Percentiles rank a stretch among this genome's conserved stretches.
Evolutionary conservation across 2,888 invertebrate genomes (phyloP).

Genomic region (Achlya flavicornis): DNA sequence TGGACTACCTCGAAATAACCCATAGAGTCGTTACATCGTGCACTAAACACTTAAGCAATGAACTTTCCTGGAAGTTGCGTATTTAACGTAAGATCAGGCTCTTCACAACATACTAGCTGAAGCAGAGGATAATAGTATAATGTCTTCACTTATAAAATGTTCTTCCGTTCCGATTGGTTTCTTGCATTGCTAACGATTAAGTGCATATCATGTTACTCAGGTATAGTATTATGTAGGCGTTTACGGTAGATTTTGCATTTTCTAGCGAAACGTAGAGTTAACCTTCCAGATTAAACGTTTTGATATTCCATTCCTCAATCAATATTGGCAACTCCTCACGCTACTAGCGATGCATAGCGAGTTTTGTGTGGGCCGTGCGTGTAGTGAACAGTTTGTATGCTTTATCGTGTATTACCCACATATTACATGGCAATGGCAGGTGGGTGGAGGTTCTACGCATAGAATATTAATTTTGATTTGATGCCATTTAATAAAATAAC

Average conservation of each 20-base stretch:
- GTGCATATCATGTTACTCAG: too few relatives aligned
- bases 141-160: conserved; percentile 3
- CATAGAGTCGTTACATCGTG: neutral
- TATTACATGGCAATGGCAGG: neutral
- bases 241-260: too few relatives aligned
- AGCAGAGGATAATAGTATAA: neutral
- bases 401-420: neutral
- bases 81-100: neutral
- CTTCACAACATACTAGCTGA: neutral
- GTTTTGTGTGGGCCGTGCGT: neutral
- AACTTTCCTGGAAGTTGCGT: conserved; percentile 1
- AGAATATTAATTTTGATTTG: neutral
- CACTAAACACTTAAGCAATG: neutral
- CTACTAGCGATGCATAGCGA: neutral
- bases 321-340: neutral
- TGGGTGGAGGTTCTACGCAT: neutral
- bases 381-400: too few relatives aligned
- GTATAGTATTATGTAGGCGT: too few relatives aligned
- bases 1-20: too few relatives aligned
- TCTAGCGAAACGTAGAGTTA: neutral
- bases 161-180: neutral
- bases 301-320: neutral
- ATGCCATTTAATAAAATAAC: neutral
- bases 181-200: too few relatives aligned
- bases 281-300: neutral